Base-by-base conservation (phyloP, 2,113 vertebrate genomes). In the Camelus bactrianus region DNA sequence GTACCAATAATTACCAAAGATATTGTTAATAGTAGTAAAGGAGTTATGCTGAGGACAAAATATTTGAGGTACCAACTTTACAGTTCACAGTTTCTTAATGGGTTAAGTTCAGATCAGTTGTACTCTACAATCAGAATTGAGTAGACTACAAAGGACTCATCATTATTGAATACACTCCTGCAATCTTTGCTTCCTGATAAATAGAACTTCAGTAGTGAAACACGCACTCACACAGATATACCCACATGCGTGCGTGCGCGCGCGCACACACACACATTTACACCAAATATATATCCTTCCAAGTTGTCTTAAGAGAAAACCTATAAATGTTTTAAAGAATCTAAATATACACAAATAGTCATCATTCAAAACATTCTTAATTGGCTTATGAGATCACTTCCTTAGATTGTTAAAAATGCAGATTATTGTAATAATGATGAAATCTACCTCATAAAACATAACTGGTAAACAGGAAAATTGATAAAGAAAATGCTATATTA, bases 231-330 rank as follows among this genome's bases (percentile, higher is more conserved):
- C 13, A 35, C 9, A n/a, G 6, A 62, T 11, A 24, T 2, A 35
- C 0, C 38, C 1, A 42, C 5, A 42, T 42, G 38, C 38, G 38
- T 42, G 38, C 1, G 38, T 4, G 38, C 10, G n/a, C 2, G 52
- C 9, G 13, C 9, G 50, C 13, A 35, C 9, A n/a, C 9, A 62
- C 6, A 24, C 3, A 35, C 0, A 38, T 5, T 35, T 5, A 81
- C 6, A 32, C 4, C 64, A 46, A 54, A 90, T 75, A n/a, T 4
- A n/a, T 0, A 81, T 15, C 19, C 1, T 79, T 90, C 17, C 46
- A 46, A 90, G 86, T n/a, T 50, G 8, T 46, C 2, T 95, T 69
- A 2, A 60, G 20, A 73, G 13, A 84, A 72, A 72, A 19, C 2
- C n/a, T 13, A 84, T 14, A 56, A 13, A 46, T 86, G 6, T 80